These are phyloP conservation scores for Diplolepis rosae DNA, from an alignment of 2,888 invertebrate species.

Conservation along the genomic window DNA sequence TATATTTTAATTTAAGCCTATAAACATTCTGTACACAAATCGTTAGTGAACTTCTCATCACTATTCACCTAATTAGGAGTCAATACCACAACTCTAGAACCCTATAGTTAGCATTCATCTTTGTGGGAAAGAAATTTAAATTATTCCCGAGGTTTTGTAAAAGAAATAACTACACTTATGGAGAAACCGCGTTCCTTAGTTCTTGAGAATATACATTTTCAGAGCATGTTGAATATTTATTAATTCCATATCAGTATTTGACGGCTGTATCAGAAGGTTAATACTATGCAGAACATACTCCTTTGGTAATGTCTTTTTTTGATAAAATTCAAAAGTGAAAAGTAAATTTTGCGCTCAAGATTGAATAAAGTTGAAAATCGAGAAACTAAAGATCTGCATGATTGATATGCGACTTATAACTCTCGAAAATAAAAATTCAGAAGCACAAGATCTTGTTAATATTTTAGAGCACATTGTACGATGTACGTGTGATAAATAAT, in stretches of 20 bases:
- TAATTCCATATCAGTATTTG: neutral
- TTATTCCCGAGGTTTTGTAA: neutral
- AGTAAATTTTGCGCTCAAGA: too few relatives aligned
- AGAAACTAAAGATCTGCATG: too few relatives aligned
- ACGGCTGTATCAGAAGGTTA: neutral
- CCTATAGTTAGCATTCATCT: neutral
- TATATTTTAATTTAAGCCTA: neutral
- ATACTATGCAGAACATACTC: neutral
- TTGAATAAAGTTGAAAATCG: too few relatives aligned
- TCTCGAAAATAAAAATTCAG: too few relatives aligned
- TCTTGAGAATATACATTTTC: neutral
- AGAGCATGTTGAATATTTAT: neutral
- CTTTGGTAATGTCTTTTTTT: neutral
- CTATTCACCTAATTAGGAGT: neutral
- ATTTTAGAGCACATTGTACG: neutral
- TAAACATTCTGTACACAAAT: neutral
- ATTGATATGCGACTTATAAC: too few relatives aligned
- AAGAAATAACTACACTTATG: neutral
- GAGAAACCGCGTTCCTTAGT: neutral
- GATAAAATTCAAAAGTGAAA: neutral
- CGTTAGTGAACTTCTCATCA: neutral
- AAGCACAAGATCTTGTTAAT: too few relatives aligned
- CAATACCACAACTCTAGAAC: neutral
- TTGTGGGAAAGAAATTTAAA: neutral
- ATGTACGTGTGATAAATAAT: slow-evolving; percentile 1